A percentile compares a stretch with the other conserved stretches of the same genome.
phyloP scores from a whole-genome alignment of 2,888 invertebrate genomes.

The Nipponacmea schrenckii region DNA sequence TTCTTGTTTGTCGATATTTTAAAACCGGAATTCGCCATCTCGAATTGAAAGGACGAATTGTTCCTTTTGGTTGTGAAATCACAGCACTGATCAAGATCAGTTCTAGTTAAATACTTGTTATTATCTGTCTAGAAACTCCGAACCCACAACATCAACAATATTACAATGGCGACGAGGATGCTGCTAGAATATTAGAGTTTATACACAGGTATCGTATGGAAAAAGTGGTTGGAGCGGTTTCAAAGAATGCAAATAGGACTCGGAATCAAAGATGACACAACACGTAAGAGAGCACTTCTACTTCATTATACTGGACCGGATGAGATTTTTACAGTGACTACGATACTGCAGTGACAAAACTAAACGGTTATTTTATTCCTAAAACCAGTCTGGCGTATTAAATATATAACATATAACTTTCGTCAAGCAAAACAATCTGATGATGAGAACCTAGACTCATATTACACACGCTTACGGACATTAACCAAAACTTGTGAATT shows the following conservation, averaged over 20 bases:
- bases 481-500: slow-evolving; percentile 24
- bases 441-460: slow-evolving; percentile 18
- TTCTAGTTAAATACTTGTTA: too few species aligned
- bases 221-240: slow-evolving; percentile 13
- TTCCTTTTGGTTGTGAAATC: too few species aligned
- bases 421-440: slow-evolving; percentile 7
- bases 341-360: slow-evolving; percentile 12
- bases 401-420: slow-evolving; percentile 17
- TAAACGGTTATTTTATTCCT: slow-evolving; percentile 25
- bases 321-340: slow-evolving; percentile 23
- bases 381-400: slow-evolving; percentile 23
- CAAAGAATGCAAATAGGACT: background rate
- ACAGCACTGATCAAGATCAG: too few species aligned
- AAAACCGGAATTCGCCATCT: too few species aligned
- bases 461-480: slow-evolving; percentile 21
- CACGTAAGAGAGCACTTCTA: slow-evolving; percentile 19
- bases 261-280: background rate
- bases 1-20: too few species aligned
- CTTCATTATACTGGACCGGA: slow-evolving; percentile 21
- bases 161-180: slow-evolving; percentile 2
- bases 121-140: too few species aligned
- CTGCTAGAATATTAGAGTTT: background rate
- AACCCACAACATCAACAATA: background rate
- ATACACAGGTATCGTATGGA: background rate
- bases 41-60: too few species aligned